Base-by-base conservation (phyloP, 2,113 vertebrate species). In the Cranoglanis bouderius region DNA sequence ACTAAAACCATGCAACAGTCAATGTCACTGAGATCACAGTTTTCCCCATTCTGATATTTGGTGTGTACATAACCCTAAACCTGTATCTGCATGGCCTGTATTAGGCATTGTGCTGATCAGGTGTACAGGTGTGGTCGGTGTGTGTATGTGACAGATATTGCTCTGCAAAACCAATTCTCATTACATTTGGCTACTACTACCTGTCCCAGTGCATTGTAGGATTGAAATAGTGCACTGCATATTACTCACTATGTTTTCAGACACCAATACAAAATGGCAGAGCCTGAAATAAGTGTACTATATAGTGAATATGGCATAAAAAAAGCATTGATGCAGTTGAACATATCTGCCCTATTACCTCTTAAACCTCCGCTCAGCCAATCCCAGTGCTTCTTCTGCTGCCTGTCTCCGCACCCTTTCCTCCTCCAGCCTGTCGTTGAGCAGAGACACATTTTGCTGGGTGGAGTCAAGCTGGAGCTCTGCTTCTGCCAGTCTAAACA, bases 311-410 rank as follows among this genome's bases (percentile, higher is more conserved):
- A 24, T 72, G 32, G 6, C 14, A 70, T 38, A 10, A 51, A n/a
- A n/a, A 51, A 21, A 80, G 29, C 29, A 84, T 21, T 24, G 59
- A 38, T 61, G 6, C 2, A 26, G 51, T 24, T 21, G 12, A 80
- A n/a, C 3, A 32, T 12, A 13, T 57, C 43, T 59, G 35, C 21
- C n/a, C 12, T 55, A 43, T 83, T 92, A 96, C 97, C 96, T 96
- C 90, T 94, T 96, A 9, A 67, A 92, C 82, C 53, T 91, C 81
- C 96, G 95, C 85, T 96, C 95, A 18, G 92, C 93, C 0, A 96
- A 93, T 3, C 91, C 93, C 87, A 98, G 94, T 70, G 97, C 96
- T 40, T 97, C 97, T 88, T 98, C 97, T 1, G 94, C 95, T 4
- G 93, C 93, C 88, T 97, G 95, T 86, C 97, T 94, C 90, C 96